Conservation (phyloP, 2,113 vertebrate species). For the Lasiurus cinereus region DNA sequence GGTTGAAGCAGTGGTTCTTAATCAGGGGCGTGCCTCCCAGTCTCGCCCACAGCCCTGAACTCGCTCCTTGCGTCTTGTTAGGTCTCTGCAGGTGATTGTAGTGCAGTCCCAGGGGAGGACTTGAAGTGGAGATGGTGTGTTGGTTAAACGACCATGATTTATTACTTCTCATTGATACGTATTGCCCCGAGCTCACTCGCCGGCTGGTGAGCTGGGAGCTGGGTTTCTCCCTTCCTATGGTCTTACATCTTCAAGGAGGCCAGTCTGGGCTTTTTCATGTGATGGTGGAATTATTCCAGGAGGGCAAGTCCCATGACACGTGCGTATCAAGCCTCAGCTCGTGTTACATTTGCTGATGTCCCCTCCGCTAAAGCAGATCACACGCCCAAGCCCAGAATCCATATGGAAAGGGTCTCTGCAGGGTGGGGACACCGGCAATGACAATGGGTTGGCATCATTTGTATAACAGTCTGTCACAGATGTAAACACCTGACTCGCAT, state of each 20-base stretch:
- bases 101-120: background rate
- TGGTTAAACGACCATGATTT: background rate
- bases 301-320: background rate
- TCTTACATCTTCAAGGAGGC: background rate
- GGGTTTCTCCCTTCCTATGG: background rate
- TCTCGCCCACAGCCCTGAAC: background rate
- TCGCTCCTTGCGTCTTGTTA: background rate
- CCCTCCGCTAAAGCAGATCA: background rate
- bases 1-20: background rate
- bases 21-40: background rate
- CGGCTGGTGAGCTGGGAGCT: background rate
- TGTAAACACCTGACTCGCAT: conserved; percentile 11
- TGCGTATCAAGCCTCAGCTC: background rate
- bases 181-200: background rate
- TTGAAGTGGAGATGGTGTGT: background rate
- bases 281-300: background rate
- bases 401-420: background rate
- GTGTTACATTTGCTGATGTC: background rate
- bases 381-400: background rate
- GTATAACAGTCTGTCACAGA: background rate
- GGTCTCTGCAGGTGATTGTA: rapidly evolving
- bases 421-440: background rate
- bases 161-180: background rate
- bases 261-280: background rate
- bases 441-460: background rate